Percentiles rank a stretch among this genome's conserved stretches.
Conservation (phyloP, 2,797 vertebrate species). For the Furcifer pardalis region DNA sequence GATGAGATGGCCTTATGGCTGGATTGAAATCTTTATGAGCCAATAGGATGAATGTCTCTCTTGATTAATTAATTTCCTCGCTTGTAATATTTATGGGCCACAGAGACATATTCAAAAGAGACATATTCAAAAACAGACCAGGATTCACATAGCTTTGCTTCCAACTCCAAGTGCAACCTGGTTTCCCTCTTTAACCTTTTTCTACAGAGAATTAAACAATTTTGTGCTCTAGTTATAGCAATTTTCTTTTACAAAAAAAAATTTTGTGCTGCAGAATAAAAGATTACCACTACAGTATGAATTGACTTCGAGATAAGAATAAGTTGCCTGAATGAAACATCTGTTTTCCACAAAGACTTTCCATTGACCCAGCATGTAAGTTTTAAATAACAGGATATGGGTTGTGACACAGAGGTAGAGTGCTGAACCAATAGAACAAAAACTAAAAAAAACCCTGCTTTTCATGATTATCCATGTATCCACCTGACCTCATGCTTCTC, state of each 20-base stretch:
- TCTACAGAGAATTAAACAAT: constrained; percentile 19
- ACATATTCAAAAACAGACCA: background rate
- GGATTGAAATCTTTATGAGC: constrained; percentile 45
- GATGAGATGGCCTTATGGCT: constrained; percentile 42
- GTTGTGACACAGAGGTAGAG: background rate
- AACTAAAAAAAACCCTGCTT: accelerated
- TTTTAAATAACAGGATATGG: background rate
- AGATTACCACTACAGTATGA: background rate
- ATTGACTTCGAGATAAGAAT: background rate
- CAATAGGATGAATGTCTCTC: constrained; percentile 50
- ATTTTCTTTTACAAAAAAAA: too few species aligned
- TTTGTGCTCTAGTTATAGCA: constrained; percentile 31
- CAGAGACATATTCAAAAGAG: constrained; percentile 11
- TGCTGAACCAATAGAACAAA: constrained; percentile 18
- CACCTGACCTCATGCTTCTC: constrained; percentile 2
- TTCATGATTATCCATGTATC: constrained; percentile 9
- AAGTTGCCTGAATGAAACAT: background rate
- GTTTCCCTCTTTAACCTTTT: background rate
- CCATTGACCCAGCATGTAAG: background rate
- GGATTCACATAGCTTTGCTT: constrained; percentile 24
- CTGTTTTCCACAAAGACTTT: constrained; percentile 13
- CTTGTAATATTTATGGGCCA: constrained; percentile 37
- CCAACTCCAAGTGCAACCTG: constrained; percentile 18
- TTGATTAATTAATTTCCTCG: constrained; percentile 30
- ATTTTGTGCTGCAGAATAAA: constrained; percentile 24